Evolutionary conservation across 2,113 vertebrate species (phyloP).

Genomic region (Entomyzon cyanotis): DNA sequence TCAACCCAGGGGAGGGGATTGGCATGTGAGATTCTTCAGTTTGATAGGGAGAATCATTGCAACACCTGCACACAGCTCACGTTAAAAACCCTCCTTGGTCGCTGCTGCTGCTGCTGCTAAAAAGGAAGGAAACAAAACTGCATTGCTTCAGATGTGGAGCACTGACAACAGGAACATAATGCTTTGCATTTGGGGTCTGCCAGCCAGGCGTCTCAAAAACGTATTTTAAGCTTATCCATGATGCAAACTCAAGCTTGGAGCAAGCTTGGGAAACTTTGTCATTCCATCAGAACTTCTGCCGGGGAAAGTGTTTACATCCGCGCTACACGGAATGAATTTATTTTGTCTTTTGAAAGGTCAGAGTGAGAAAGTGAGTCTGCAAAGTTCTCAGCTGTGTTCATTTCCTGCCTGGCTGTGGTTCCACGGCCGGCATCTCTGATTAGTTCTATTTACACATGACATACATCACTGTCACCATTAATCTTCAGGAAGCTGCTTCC

Average conservation of each 20-base stretch:
- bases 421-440: neutral
- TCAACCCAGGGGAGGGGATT: neutral
- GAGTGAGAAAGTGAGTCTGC: conserved; percentile 30
- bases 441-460: neutral
- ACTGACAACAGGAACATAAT: neutral
- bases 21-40: neutral
- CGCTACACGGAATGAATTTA: neutral
- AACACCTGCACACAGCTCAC: neutral
- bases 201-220: neutral
- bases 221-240: neutral
- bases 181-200: neutral
- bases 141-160: neutral
- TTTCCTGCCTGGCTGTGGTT: conserved; percentile 14
- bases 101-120: neutral
- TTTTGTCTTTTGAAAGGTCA: neutral
- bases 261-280: neutral
- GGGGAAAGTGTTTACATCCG: neutral
- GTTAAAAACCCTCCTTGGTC: neutral
- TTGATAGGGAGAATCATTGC: neutral
- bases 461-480: neutral
- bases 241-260: neutral
- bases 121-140: conserved; percentile 9
- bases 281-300: neutral
- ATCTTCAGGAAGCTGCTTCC: conserved; percentile 40
- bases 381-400: neutral